These are phyloP conservation scores for Perithous albicinctus DNA, from an alignment of 2,888 invertebrate species.

Conservation along the genomic window DNA sequence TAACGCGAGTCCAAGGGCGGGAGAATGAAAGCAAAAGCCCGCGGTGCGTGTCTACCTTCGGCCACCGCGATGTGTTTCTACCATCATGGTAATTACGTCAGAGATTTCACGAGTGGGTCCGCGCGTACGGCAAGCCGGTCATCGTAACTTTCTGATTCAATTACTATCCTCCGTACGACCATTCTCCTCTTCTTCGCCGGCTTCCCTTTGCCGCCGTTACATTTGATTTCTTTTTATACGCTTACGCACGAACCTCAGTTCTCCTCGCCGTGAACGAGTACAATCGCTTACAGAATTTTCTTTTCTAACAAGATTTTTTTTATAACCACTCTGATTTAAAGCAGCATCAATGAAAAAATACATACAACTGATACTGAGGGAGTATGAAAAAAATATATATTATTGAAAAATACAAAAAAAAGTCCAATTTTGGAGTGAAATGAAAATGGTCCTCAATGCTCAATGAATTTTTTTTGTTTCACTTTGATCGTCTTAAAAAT, in stretches of 20 bases:
- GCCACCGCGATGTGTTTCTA: slow-evolving; percentile 53
- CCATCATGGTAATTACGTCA: slow-evolving; percentile 64
- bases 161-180: slow-evolving; percentile 49
- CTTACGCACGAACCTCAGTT: slow-evolving; percentile 4
- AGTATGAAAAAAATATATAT: no score
- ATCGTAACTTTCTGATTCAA: slow-evolving; percentile 66
- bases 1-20: slow-evolving; percentile 16
- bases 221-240: background rate
- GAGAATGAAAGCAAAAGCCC: slow-evolving; percentile 51
- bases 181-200: slow-evolving; percentile 30
- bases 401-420: no score
- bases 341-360: no score
- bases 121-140: slow-evolving; percentile 51
- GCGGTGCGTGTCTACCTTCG: slow-evolving; percentile 26
- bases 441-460: no score
- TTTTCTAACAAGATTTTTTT: no score
- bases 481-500: no score
- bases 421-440: no score
- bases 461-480: no score
- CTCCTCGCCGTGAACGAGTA: slow-evolving; percentile 5
- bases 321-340: no score
- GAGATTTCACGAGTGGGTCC: slow-evolving; percentile 63
- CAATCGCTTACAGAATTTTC: slow-evolving; percentile 45
- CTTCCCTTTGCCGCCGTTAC: slow-evolving; percentile 55
- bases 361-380: no score